A percentile compares a stretch with the other conserved stretches of the same genome.
Conservation (phyloP, 2,113 vertebrate genomes). For the Tauraco erythrolophus region DNA sequence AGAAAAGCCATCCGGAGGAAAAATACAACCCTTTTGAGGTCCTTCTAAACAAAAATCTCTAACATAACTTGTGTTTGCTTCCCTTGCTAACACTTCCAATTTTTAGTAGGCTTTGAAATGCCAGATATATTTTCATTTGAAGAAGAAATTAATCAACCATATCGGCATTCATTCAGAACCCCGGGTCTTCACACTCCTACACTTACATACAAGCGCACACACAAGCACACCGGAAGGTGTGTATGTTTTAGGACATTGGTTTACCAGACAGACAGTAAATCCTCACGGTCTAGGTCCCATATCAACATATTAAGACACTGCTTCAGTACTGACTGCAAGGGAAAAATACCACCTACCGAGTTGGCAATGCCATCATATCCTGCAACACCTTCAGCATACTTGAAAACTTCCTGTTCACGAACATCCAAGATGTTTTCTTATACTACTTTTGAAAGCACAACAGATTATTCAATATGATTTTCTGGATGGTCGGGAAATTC, state of each 20-base stretch:
- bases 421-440: not conserved
- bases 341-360: not conserved
- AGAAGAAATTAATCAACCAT: slow-evolving; percentile 35
- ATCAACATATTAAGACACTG: not conserved
- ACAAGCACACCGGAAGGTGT: not conserved
- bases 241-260: not conserved
- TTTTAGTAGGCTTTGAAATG: slow-evolving; percentile 1
- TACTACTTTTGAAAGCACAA: not conserved
- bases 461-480: not conserved
- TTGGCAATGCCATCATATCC: not conserved
- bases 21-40: not conserved
- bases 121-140: slow-evolving; percentile 7
- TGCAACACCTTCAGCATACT: not conserved
- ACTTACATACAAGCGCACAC: not conserved
- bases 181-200: not conserved
- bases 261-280: not conserved
- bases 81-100: not conserved
- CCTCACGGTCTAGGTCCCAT: not conserved
- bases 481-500: not conserved
- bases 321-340: not conserved
- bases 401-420: not conserved
- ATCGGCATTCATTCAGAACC: not conserved
- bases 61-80: not conserved
- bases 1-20: not conserved
- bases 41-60: not conserved